Base-by-base conservation (phyloP, 2,113 vertebrate species). In the Maccullochella peelii region DNA sequence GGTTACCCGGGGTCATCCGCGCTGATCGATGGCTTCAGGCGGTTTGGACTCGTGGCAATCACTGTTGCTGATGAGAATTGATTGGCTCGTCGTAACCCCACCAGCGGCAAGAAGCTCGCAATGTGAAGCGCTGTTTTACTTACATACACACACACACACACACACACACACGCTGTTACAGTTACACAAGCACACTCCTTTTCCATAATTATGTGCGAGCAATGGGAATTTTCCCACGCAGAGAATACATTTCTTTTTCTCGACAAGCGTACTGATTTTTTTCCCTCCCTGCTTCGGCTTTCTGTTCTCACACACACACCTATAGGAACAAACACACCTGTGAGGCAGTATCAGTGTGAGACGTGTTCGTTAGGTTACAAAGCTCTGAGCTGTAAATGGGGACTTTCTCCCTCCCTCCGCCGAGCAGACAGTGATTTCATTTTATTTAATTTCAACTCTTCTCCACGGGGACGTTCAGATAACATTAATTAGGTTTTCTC, bases 401-500 rank as follows among this genome's bases (percentile, higher is more conserved):
- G 81, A 84, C 81, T 77, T 50, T 59, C 68, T 68, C 10, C 0
- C 69, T 65, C 8, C 67, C 72, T 77, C 73, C n/a, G 20, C 61
- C 0, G 50, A 70, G 73, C 87, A 78, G 88, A 84, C 86, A 84
- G 69, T 62, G 75, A 86, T 90, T 89, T 86, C 55, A 89, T 87
- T 85, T 86, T 58, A 87, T 88, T 89, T 77, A 55, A 85, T 91
- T 89, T 80, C 44, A 15, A 12, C 85, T 84, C 66, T 68, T n/a
- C 59, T 88, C 85, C 78, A 15, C 66, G 0, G 86, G 81, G 81
- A 88, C 73, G 33, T 23, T 70, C 76, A 69, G 91, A 92, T 89
- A 91, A 91, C 87, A 85, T 86, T 89, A 86, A 90, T 92, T 90
- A 87, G 87, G 65, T 88, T 92, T 91, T 89, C 85, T 88, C 89